Percentiles rank a stretch among this genome's conserved stretches.
phyloP scores from a whole-genome alignment of 2,113 vertebrate genomes.

The Vidua macroura region DNA sequence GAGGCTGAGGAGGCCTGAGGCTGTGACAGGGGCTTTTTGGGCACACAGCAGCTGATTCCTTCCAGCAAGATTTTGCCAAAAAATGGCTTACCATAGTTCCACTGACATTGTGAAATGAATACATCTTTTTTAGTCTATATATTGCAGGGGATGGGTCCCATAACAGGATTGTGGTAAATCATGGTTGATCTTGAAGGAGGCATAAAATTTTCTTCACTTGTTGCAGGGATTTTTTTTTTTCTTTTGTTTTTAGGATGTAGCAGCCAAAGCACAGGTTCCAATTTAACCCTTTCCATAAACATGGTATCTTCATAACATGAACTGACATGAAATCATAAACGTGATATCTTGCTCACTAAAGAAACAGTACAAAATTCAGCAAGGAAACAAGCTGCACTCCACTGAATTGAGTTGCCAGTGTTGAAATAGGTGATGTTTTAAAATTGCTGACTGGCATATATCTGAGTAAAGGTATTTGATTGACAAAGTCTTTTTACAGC shows the following conservation, averaged over 20 bases:
- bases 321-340: neutral
- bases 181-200: constrained; percentile 9
- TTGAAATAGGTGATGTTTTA: neutral
- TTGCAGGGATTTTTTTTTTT: neutral
- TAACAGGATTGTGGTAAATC: constrained; percentile 8
- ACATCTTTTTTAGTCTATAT: fast-evolving
- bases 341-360: neutral
- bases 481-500: neutral
- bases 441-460: neutral
- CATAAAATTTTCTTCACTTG: neutral
- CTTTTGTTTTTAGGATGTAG: neutral
- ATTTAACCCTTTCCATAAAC: constrained; percentile 18
- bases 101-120: neutral
- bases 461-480: neutral
- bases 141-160: neutral
- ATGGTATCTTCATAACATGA: neutral
- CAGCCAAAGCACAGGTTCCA: neutral
- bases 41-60: neutral
- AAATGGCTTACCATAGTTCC: neutral
- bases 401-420: neutral
- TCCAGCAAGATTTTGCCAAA: neutral
- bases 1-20: neutral
- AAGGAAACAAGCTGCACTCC: neutral
- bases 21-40: neutral
- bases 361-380: neutral